Conservation (phyloP, 2,797 vertebrate species). For the Trichosurus vulpecula region DNA sequence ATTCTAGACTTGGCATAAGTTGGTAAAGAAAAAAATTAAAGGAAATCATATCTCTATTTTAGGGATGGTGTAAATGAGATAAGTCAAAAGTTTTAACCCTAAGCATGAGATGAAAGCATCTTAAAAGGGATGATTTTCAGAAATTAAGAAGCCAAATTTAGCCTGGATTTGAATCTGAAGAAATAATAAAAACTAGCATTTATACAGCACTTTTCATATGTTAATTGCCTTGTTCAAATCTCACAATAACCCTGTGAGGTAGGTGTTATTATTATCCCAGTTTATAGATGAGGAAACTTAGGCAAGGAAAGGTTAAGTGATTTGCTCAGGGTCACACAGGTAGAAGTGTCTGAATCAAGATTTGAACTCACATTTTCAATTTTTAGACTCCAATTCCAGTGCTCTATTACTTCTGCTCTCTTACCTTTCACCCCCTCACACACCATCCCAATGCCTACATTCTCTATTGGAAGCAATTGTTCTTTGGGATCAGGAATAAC, state of each 20-base stretch:
- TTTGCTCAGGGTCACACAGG: background rate
- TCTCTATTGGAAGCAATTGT: background rate
- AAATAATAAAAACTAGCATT: too few relatives aligned
- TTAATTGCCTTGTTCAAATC: too few relatives aligned
- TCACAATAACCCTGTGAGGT: too few relatives aligned
- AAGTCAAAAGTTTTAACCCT: background rate
- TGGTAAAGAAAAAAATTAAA: background rate
- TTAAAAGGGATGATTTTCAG: background rate
- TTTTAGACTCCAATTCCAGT: background rate
- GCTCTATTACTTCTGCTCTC: background rate
- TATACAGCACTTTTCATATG: too few relatives aligned
- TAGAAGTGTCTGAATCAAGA: background rate
- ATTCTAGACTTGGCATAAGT: background rate
- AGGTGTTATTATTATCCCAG: too few relatives aligned
- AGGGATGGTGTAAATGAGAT: background rate
- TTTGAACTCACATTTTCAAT: background rate
- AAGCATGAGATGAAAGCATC: background rate
- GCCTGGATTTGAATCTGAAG: too few relatives aligned
- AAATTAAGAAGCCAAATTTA: too few relatives aligned
- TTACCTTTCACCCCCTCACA: background rate
- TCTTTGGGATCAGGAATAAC: conserved; percentile 28
- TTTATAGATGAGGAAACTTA: background rate
- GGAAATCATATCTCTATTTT: background rate
- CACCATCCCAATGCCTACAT: background rate
- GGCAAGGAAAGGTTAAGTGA: background rate